Evolutionary conservation across 2,888 invertebrate species (phyloP).

Genomic region (Noctua comes): DNA sequence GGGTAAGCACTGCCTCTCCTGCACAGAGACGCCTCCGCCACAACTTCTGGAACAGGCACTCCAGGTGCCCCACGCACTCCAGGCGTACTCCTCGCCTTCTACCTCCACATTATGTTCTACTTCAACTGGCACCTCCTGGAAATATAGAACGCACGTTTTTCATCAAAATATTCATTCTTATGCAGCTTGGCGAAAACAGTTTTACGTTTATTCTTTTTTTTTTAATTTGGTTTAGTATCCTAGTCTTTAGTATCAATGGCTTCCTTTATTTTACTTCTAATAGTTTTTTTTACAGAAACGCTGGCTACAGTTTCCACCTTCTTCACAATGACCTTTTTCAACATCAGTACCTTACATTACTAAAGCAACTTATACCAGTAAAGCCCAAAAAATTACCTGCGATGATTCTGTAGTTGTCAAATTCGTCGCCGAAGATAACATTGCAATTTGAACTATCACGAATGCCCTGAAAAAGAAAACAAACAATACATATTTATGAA

Average conservation of each 20-base stretch:
- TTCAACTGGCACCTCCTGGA: conserved; percentile 49
- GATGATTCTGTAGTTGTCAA: conserved; percentile 70
- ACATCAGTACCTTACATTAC: neutral
- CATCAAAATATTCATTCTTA: neutral
- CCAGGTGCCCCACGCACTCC: conserved; percentile 94
- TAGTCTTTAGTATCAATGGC: neutral
- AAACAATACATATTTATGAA: conserved; percentile 30
- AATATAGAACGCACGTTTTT: conserved; percentile 22
- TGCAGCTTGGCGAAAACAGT: no score
- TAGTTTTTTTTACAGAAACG: no score
- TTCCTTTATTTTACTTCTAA: neutral
- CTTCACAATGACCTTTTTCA: neutral
- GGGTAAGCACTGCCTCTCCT: conserved; percentile 92
- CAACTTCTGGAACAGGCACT: conserved; percentile 93
- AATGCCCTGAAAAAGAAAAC: conserved; percentile 79
- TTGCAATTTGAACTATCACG: conserved; percentile 77
- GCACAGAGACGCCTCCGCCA: conserved; percentile 93
- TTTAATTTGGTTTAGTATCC: neutral
- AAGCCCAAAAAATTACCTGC: conserved; percentile 50
- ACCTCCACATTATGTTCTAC: conserved; percentile 27
- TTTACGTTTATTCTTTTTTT: no score
- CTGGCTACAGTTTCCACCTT: neutral
- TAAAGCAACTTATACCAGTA: neutral
- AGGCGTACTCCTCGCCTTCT: conserved; percentile 76
- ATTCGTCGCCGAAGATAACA: conserved; percentile 77